Conservation (phyloP, 2,113 vertebrate species). For the Alectura lathami region DNA sequence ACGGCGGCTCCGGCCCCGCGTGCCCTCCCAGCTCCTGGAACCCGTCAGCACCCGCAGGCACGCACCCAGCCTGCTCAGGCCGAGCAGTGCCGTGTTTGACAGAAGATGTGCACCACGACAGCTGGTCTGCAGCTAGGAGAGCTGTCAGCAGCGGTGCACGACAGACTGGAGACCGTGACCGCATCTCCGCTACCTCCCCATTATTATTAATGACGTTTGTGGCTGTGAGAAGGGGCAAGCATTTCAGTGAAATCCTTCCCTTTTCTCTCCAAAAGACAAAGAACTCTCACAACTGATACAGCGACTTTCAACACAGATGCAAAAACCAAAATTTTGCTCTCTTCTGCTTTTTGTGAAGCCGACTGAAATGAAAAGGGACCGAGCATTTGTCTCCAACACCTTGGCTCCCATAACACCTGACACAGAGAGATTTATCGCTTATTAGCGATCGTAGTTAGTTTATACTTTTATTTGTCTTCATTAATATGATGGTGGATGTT, state of each 20-base stretch:
- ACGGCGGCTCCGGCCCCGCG: too few species aligned
- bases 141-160: not conserved
- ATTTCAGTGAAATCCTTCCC: not conserved
- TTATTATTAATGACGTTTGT: not conserved
- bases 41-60: too few species aligned
- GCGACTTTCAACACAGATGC: not conserved
- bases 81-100: too few species aligned
- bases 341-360: not conserved
- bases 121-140: not conserved
- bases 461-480: not conserved
- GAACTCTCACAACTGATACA: not conserved
- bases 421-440: not conserved
- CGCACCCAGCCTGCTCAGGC: too few species aligned
- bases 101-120: too few species aligned
- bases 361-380: not conserved
- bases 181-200: not conserved
- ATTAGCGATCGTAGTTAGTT: rapidly evolving
- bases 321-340: not conserved
- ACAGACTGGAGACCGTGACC: not conserved
- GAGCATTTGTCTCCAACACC: not conserved
- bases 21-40: too few species aligned
- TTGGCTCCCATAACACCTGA: not conserved
- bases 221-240: not conserved
- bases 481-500: not conserved
- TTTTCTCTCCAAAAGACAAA: not conserved